Conservation (phyloP, 1,140 invertebrate species). For the Cheumatopsyche charites region DNA sequence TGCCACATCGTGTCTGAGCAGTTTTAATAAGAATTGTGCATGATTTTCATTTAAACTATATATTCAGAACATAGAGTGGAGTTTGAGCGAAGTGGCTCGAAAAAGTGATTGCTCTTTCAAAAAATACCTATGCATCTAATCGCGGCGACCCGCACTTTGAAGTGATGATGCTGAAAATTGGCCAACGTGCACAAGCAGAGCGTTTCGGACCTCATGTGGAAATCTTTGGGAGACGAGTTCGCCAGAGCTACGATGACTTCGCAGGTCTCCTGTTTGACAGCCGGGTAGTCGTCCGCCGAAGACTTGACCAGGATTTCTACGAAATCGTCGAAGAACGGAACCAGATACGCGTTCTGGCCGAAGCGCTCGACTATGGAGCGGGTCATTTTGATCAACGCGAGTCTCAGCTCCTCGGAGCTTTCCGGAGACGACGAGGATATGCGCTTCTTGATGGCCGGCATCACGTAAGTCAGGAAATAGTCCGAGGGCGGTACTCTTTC, state of each 20-base stretch:
- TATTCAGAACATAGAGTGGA: neutral
- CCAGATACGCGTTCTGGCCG: slow-evolving; percentile 59
- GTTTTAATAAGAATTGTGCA: too few species aligned
- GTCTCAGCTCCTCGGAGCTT: slow-evolving; percentile 84
- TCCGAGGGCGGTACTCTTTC: slow-evolving; percentile 62
- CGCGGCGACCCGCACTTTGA: slow-evolving; percentile 74
- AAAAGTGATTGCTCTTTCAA: slow-evolving; percentile 34
- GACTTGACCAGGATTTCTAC: slow-evolving; percentile 74
- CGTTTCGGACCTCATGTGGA: slow-evolving; percentile 74
- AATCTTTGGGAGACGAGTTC: slow-evolving; percentile 67
- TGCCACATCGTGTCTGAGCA: too few species aligned
- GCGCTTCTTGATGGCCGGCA: slow-evolving; percentile 76
- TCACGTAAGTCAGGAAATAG: slow-evolving; percentile 75
- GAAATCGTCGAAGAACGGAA: slow-evolving; percentile 76
- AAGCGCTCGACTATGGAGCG: slow-evolving; percentile 70
- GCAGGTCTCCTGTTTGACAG: slow-evolving; percentile 80
- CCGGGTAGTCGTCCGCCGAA: slow-evolving; percentile 76
- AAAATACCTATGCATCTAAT: slow-evolving; percentile 72
- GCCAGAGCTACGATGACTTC: slow-evolving; percentile 70
- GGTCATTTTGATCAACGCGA: slow-evolving; percentile 72
- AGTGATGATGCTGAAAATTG: slow-evolving; percentile 81
- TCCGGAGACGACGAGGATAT: slow-evolving; percentile 72
- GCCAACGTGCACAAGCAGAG: slow-evolving; percentile 74
- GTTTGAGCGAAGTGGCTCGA: slow-evolving; percentile 55
- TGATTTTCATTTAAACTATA: too few species aligned